A percentile compares a stretch with the other conserved stretches of the same genome.
Conservation (phyloP, 2,888 invertebrate species). For the Idaea dimidiata region DNA sequence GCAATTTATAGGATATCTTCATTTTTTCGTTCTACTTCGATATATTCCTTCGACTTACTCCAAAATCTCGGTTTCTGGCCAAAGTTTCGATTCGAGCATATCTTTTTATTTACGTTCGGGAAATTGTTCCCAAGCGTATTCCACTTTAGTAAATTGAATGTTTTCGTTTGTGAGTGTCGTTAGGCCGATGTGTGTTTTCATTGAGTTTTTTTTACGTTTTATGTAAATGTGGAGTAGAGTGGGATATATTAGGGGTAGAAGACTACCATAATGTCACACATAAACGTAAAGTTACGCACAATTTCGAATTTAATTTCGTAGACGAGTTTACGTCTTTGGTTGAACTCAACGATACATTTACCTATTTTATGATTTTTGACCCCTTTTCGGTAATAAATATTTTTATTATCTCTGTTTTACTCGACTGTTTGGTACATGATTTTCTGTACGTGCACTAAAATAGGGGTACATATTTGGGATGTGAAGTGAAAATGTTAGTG, state of each 20-base stretch:
- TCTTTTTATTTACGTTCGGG: background rate
- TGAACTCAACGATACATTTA: background rate
- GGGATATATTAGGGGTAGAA: background rate
- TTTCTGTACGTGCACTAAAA: background rate
- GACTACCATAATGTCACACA: background rate
- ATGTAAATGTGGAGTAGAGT: background rate
- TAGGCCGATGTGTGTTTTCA: background rate
- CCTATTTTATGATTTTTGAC: background rate
- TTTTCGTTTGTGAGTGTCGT: background rate
- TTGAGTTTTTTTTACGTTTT: background rate
- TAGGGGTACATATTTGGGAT: background rate
- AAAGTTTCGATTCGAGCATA: background rate
- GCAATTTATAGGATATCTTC: too few relatives aligned
- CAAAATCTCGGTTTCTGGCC: background rate
- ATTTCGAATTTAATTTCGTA: background rate
- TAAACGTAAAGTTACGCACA: background rate
- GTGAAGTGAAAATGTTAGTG: too few relatives aligned
- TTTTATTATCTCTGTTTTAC: background rate
- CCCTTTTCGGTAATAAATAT: background rate
- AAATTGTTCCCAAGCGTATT: background rate
- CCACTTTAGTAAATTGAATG: background rate
- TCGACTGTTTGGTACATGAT: background rate
- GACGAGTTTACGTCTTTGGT: background rate
- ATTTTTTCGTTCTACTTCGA: conserved; percentile 13
- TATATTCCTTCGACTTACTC: background rate